phyloP scores from a whole-genome alignment of 2,888 invertebrate genomes.

The Ypsolopha sequella region DNA sequence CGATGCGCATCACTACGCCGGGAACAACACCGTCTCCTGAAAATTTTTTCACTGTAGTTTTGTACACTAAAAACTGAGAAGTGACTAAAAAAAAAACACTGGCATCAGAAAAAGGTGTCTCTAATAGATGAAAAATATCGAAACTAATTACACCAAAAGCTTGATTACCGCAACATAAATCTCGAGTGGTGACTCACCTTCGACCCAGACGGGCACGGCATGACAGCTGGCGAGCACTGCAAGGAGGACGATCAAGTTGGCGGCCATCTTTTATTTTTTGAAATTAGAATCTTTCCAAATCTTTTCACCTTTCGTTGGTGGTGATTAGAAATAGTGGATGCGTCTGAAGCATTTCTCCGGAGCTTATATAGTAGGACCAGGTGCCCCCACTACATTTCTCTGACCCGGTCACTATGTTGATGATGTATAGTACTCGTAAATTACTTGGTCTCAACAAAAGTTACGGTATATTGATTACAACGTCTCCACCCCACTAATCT shows the following conservation, averaged over 20 bases:
- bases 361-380: constrained; percentile 49
- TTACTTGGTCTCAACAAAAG: constrained; percentile 15
- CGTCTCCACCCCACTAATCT: constrained; percentile 23
- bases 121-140: not conserved
- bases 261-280: constrained; percentile 33
- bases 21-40: constrained; percentile 15
- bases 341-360: constrained; percentile 44
- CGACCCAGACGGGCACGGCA: constrained; percentile 38
- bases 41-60: not conserved
- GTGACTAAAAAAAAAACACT: not conserved
- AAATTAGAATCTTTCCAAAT: constrained; percentile 16
- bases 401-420: constrained; percentile 36
- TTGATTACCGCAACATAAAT: too few species aligned
- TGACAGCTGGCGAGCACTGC: constrained; percentile 29
- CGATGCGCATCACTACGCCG: constrained; percentile 27
- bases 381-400: constrained; percentile 36
- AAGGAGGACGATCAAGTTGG: constrained; percentile 34
- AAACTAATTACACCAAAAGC: not conserved
- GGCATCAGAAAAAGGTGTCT: not conserved
- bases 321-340: constrained; percentile 32
- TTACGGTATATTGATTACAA: constrained; percentile 50
- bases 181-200: constrained; percentile 6
- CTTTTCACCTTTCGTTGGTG: constrained; percentile 36
- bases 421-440: constrained; percentile 46
- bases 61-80: too few species aligned